phyloP scores from a whole-genome alignment of 2,797 vertebrate genomes.

The Miichthys miiuy region DNA sequence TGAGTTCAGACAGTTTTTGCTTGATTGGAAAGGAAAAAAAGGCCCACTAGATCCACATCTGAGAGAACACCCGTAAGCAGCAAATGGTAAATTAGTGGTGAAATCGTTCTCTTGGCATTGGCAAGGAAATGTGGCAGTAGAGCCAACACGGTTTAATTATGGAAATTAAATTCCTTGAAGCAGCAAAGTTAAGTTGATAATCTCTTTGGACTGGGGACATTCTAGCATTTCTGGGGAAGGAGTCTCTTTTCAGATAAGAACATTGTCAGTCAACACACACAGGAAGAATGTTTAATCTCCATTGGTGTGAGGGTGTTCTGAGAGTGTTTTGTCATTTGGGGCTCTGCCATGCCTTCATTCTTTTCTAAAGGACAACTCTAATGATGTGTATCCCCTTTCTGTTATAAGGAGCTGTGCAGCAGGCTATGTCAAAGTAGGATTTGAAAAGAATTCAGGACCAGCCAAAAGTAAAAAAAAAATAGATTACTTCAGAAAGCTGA shows the following conservation, averaged over 20 bases:
- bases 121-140: conserved; percentile 62
- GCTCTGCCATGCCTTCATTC: conserved; percentile 71
- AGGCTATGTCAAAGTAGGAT: conserved; percentile 67
- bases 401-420: conserved; percentile 57
- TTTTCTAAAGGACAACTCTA: conserved; percentile 73
- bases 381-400: conserved; percentile 67
- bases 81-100: conserved; percentile 78
- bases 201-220: conserved; percentile 82
- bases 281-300: conserved; percentile 69
- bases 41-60: conserved; percentile 53
- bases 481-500: conserved; percentile 52
- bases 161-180: conserved; percentile 84
- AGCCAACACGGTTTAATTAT: conserved; percentile 84
- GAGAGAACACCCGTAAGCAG: conserved; percentile 69
- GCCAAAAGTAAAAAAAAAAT: conserved; percentile 54
- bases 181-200: conserved; percentile 86
- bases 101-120: conserved; percentile 78
- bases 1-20: conserved; percentile 35
- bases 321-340: conserved; percentile 76
- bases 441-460: conserved; percentile 62
- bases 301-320: conserved; percentile 63
- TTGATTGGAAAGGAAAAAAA: conserved; percentile 34
- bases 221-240: conserved; percentile 71
- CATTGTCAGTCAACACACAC: conserved; percentile 71
- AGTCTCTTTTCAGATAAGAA: conserved; percentile 75